phyloP scores from a whole-genome alignment of 2,888 invertebrate genomes.

The Calliphora vomitoria region DNA sequence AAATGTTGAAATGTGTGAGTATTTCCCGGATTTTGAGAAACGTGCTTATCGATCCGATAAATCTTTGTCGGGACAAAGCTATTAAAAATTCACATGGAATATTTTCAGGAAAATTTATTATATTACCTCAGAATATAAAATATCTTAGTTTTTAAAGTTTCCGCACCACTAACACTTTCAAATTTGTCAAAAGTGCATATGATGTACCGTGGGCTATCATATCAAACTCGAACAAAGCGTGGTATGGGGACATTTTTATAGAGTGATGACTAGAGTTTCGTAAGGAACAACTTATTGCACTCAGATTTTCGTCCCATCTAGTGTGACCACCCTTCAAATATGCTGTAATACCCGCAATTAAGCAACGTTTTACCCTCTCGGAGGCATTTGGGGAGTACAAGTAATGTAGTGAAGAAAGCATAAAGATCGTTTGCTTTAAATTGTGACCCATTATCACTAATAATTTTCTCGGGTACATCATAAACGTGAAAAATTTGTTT shows the following conservation, averaged over 20 bases:
- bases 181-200: not conserved
- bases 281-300: not conserved
- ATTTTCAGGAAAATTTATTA: too few relatives aligned
- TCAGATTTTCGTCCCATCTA: not conserved
- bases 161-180: not conserved
- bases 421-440: not conserved
- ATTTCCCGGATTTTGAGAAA: too few relatives aligned
- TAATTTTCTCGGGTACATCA: not conserved
- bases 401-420: not conserved
- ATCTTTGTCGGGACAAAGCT: too few relatives aligned
- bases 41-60: too few relatives aligned
- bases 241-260: not conserved
- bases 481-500: not conserved
- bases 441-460: conserved; percentile 1
- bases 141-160: too few relatives aligned
- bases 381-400: not conserved
- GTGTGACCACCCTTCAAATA: not conserved
- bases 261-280: not conserved
- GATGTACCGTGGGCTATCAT: not conserved
- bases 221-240: conserved; percentile 5
- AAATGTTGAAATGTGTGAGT: too few relatives aligned
- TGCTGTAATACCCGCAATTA: not conserved
- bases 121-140: too few relatives aligned
- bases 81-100: too few relatives aligned
- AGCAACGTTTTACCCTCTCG: not conserved